Evolutionary conservation across 2,888 invertebrate genomes (phyloP).

Genomic region (Melanchra persicariae): DNA sequence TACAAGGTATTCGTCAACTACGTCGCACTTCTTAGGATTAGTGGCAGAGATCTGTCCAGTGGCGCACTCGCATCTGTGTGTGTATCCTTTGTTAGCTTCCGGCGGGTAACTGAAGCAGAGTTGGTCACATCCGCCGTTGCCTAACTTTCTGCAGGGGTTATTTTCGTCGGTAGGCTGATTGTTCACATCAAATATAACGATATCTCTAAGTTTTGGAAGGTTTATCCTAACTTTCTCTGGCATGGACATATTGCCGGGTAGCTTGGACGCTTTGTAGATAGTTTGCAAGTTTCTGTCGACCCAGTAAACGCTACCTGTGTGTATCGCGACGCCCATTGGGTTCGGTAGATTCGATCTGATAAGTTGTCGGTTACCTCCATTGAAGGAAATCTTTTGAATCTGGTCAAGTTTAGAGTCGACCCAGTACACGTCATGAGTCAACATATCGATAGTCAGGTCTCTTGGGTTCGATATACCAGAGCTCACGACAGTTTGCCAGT

Average conservation of each 20-base stretch:
- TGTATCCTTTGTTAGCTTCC: constrained; percentile 89
- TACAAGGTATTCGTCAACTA: constrained; percentile 96
- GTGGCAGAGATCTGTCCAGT: constrained; percentile 94
- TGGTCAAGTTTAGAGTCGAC: constrained; percentile 98
- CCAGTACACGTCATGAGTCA: constrained; percentile 99
- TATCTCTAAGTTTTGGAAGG: constrained; percentile 96
- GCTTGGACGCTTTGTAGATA: constrained; percentile 95
- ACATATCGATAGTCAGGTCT: constrained; percentile 97
- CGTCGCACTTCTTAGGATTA: constrained; percentile 94
- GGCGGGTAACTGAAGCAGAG: constrained; percentile 98
- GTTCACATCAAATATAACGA: constrained; percentile 96
- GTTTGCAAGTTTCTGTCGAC: constrained; percentile 97
- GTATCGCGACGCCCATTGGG: constrained; percentile 97
- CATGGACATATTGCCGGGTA: constrained; percentile 93
- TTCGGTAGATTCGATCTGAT: constrained; percentile 97
- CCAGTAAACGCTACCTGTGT: constrained; percentile 97
- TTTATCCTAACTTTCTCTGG: constrained; percentile 95
- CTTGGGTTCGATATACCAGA: constrained; percentile 97
- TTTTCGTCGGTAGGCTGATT: constrained; percentile 96
- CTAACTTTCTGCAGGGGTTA: constrained; percentile 94
- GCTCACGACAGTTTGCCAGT: constrained; percentile 96
- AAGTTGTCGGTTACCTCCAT: constrained; percentile 95
- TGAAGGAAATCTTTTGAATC: constrained; percentile 97
- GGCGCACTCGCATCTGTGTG: constrained; percentile 97
- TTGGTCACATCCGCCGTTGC: constrained; percentile 97